Evolutionary conservation across 2,113 vertebrate species (phyloP).

Genomic region (Entelurus aequoreus): DNA sequence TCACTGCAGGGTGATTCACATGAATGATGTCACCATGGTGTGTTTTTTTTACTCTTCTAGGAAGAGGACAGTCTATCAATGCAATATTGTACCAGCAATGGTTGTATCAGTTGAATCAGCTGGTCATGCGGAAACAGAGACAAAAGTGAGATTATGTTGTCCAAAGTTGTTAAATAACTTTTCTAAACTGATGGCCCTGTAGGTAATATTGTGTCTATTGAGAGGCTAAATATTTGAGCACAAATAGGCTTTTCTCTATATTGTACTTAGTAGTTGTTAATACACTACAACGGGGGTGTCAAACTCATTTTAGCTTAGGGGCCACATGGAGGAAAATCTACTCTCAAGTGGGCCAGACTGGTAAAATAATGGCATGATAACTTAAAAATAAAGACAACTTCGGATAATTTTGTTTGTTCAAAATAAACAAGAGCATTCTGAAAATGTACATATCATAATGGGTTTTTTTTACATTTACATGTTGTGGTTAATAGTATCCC

Average conservation of each 20-base stretch:
- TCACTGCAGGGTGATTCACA: conserved; percentile 35
- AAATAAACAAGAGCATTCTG: no score
- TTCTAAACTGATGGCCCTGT: neutral
- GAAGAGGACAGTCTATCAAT: conserved; percentile 25
- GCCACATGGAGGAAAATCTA: no score
- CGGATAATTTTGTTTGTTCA: no score
- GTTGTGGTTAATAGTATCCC: no score
- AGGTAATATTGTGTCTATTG: neutral
- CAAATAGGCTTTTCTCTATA: neutral
- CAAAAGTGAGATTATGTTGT: neutral
- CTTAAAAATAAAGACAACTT: no score
- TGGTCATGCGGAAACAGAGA: neutral
- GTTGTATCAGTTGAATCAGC: conserved; percentile 9
- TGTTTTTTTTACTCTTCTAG: conserved; percentile 12
- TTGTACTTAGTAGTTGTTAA: neutral
- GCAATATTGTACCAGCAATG: conserved; percentile 19
- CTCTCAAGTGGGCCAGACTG: no score
- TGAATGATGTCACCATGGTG: conserved; percentile 48
- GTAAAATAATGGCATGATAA: no score
- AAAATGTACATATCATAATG: no score
- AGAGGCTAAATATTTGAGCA: conserved; percentile 5
- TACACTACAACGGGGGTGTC: no score
- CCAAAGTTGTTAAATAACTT: neutral
- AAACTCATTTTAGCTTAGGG: no score
- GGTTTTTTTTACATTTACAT: no score